Evolutionary conservation across 1,140 invertebrate species (phyloP).

Genomic region (Temnothorax nylanderi): DNA sequence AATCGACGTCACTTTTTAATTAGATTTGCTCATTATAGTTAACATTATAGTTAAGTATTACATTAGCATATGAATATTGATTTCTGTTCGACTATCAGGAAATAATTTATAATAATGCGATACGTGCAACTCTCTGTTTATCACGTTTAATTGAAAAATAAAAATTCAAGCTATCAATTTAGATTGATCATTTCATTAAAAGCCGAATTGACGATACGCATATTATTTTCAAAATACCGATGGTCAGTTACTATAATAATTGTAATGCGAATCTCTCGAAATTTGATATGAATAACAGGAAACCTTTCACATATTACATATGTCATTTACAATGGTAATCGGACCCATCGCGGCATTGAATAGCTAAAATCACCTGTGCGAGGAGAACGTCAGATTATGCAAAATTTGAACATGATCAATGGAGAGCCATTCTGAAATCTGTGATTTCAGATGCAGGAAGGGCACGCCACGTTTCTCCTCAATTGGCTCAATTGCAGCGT

Average conservation of each 20-base stretch:
- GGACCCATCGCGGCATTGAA: neutral
- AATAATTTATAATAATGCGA: neutral
- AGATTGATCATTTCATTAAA: neutral
- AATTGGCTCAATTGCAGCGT: neutral
- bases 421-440: conserved; percentile 2
- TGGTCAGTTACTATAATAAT: neutral
- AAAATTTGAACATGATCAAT: conserved; percentile 27
- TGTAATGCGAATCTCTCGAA: conserved; percentile 17
- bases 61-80: neutral
- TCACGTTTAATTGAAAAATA: neutral
- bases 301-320: neutral
- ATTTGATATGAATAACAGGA: neutral
- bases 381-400: neutral
- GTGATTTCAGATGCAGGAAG: neutral
- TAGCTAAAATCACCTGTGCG: conserved; percentile 18
- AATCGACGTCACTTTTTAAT: conserved; percentile 30
- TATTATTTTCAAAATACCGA: conserved; percentile 5
- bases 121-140: neutral
- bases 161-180: conserved; percentile 2
- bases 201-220: neutral
- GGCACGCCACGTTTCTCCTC: neutral
- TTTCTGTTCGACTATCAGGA: neutral
- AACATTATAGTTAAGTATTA: conserved; percentile 9
- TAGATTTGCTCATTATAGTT: conserved; percentile 16
- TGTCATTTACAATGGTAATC: conserved; percentile 25